Percentiles rank a stretch among this genome's conserved stretches.
These are phyloP conservation scores for Subanguina moxae DNA, from an alignment of 1,140 invertebrate genomes.

Conservation along the genomic window DNA sequence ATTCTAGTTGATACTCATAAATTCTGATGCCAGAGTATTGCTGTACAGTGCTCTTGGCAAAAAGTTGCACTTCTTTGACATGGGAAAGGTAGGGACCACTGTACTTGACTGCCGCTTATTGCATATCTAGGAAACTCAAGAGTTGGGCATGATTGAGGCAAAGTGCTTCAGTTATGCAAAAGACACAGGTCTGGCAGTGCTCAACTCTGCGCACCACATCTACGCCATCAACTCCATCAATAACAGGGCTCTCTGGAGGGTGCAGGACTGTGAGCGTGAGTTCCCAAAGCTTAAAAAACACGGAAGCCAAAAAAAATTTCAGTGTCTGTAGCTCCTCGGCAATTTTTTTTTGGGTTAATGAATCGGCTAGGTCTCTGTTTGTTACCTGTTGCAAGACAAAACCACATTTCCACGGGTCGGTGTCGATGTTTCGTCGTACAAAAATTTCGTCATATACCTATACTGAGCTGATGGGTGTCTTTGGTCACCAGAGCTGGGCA, in stretches of 20 bases:
- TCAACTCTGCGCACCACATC: slow-evolving; percentile 25
- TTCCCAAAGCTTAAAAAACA: no score
- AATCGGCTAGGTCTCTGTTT: no score
- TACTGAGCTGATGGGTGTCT: no score
- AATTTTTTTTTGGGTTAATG: no score
- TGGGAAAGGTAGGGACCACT: slow-evolving; percentile 20
- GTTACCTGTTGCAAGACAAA: no score
- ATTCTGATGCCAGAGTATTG: slow-evolving; percentile 11
- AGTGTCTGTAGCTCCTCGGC: no score
- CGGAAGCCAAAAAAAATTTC: no score
- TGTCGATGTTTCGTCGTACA: no score
- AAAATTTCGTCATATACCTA: no score
- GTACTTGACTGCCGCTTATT: neutral
- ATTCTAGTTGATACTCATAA: slow-evolving; percentile 24
- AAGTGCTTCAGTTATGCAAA: slow-evolving; percentile 23
- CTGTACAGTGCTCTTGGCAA: slow-evolving; percentile 28
- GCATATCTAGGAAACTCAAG: slow-evolving; percentile 25
- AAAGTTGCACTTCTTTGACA: slow-evolving; percentile 17
- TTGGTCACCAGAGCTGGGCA: no score
- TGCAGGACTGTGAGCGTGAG: slow-evolving; percentile 13
- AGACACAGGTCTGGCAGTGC: slow-evolving; percentile 30
- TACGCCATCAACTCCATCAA: slow-evolving; percentile 30
- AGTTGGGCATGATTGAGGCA: slow-evolving; percentile 19
- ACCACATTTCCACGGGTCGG: no score
- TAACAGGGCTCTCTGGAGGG: slow-evolving; percentile 23